Evolutionary conservation across 1,140 invertebrate genomes (phyloP).

Genomic region (Leptoteleia sp.): DNA sequence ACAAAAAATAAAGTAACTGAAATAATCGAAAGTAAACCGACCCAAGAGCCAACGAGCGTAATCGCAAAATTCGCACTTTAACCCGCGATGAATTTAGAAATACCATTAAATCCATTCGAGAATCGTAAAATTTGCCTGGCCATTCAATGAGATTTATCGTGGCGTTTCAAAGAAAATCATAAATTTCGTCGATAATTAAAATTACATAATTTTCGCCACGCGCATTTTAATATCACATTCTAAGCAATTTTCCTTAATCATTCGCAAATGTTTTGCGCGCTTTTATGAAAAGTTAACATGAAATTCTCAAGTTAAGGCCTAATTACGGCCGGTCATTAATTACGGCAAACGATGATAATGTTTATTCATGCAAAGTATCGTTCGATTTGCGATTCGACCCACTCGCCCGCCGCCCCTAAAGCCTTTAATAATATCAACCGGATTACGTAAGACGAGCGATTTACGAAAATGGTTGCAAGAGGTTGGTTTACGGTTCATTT

Average conservation of each 20-base stretch:
- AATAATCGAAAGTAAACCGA: neutral
- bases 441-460: slow-evolving; percentile 13
- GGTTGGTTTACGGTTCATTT: slow-evolving; percentile 30
- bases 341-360: slow-evolving; percentile 21
- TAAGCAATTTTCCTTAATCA: slow-evolving; percentile 27
- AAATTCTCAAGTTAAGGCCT: slow-evolving; percentile 4
- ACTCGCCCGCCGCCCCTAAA: neutral
- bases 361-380: slow-evolving; percentile 19
- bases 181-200: slow-evolving; percentile 34
- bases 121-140: slow-evolving; percentile 25
- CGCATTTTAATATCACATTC: slow-evolving; percentile 31
- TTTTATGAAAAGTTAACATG: slow-evolving; percentile 14
- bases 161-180: slow-evolving; percentile 28
- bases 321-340: slow-evolving; percentile 29
- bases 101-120: slow-evolving; percentile 20
- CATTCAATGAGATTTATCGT: slow-evolving; percentile 47
- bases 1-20: neutral
- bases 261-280: slow-evolving; percentile 5
- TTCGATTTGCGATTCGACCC: slow-evolving; percentile 16
- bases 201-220: slow-evolving; percentile 33
- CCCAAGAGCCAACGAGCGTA: neutral
- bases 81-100: slow-evolving; percentile 19
- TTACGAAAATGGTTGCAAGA: slow-evolving; percentile 19
- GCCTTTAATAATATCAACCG: slow-evolving; percentile 15
- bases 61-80: neutral